Base-by-base conservation (phyloP, 2,113 vertebrate genomes). In the Sylvilagus bachmani region DNA sequence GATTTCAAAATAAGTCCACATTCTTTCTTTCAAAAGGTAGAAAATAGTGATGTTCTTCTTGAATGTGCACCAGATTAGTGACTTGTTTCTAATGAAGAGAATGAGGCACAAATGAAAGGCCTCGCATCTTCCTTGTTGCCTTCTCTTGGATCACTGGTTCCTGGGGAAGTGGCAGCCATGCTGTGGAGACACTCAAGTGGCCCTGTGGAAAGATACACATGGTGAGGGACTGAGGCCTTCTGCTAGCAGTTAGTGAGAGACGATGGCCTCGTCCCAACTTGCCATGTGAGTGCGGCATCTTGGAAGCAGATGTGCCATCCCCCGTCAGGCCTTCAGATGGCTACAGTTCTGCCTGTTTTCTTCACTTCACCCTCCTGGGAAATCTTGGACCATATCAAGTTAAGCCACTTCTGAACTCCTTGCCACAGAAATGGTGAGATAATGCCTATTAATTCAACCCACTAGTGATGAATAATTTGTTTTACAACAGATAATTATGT, bases 401-500 rank as follows among this genome's bases (percentile, higher is more conserved):
- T 58, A 80, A 77, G 36, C 22, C 27, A 6, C 22, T 89, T 84
- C 78, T 77, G 44, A 92, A 80, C 61, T 81, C 6, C 22, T 91
- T 83, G 33, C 14, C 22, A 44, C 1, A 29, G 33, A 66, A 83
- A 73, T 9, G 8, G 7, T 13, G 44, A 66, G 66, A 64, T 71
- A 92, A 51, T 55, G 3, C 6, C 74, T 80, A 84, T 38, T 70
- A 10, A 58, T 79, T 78, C 67, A 67, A 83, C 75, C 25, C 29
- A 84, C 67, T 80, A 53, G 38, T 53, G 4, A 36, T 70, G 14
- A 7, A 25, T 55, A 38, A 33, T 36, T 70, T 77, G 8, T 89
- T 86, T 71, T 36, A 92, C 6, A 82, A 90, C 1, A 85, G 61
- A 71, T 36, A 95, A 77, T 81, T 75, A 55, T 55, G 80, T 78